phyloP scores from a whole-genome alignment of 1,140 invertebrate genomes.

The Oedothorax gibbosus region DNA sequence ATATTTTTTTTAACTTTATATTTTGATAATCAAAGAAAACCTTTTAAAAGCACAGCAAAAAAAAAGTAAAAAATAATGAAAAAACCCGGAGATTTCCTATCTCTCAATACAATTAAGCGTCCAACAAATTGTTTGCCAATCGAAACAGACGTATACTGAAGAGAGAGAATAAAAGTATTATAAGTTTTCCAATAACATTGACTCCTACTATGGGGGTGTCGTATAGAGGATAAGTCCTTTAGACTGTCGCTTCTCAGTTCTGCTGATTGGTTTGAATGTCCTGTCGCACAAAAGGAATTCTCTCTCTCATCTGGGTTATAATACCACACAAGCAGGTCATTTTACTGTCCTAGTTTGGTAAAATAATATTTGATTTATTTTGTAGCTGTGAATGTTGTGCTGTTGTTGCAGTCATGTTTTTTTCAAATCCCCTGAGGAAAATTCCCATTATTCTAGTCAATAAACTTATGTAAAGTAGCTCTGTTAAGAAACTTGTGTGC shows the following conservation, averaged over 20 bases:
- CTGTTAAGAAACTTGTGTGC: too few species aligned
- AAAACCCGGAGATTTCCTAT: background rate
- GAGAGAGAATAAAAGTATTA: conserved; percentile 24
- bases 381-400: too few species aligned
- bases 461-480: too few species aligned
- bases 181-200: background rate
- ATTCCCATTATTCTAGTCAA: too few species aligned
- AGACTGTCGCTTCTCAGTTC: background rate
- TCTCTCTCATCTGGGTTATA: background rate
- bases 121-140: conserved; percentile 12
- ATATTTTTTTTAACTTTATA: background rate
- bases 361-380: too few species aligned
- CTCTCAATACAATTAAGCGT: background rate
- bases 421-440: too few species aligned
- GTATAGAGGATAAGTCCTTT: background rate
- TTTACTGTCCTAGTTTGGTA: too few species aligned
- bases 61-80: background rate
- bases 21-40: background rate
- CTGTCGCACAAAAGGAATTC: conserved; percentile 10
- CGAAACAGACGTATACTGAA: conserved; percentile 4
- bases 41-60: background rate
- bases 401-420: too few species aligned
- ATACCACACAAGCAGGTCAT: background rate
- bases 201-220: background rate
- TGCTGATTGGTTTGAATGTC: conserved; percentile 27